Conservation (phyloP, 2,888 invertebrate genomes). For the Volucella zonaria region DNA sequence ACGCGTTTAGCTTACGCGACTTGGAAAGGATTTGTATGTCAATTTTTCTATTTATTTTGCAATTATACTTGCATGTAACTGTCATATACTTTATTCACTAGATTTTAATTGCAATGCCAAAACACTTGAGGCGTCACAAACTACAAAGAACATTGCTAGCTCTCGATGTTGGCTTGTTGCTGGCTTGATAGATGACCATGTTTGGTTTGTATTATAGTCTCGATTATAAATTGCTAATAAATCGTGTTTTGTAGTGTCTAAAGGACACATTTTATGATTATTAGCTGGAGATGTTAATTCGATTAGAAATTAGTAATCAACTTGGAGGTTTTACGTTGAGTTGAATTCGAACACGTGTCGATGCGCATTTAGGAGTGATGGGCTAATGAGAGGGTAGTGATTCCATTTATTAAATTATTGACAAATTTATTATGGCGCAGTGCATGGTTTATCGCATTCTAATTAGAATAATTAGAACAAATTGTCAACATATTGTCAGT, state of each 20-base stretch:
- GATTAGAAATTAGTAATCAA: slow-evolving; percentile 30
- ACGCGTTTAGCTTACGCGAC: background rate
- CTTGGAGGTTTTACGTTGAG: background rate
- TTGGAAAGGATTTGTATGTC: slow-evolving; percentile 47
- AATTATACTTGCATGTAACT: slow-evolving; percentile 51
- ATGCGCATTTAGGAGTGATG: slow-evolving; percentile 15
- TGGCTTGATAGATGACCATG: slow-evolving; percentile 47
- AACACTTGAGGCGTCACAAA: slow-evolving; percentile 60
- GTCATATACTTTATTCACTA: slow-evolving; percentile 66
- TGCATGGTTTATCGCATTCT: slow-evolving; percentile 15
- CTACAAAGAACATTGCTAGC: slow-evolving; percentile 14
- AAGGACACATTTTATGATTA: slow-evolving; percentile 64
- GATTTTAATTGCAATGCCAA: slow-evolving; percentile 62
- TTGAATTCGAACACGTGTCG: slow-evolving; percentile 30
- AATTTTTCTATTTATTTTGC: slow-evolving; percentile 21
- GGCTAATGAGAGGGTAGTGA: slow-evolving; percentile 38
- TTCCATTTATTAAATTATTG: slow-evolving; percentile 42
- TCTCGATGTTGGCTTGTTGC: slow-evolving; percentile 2
- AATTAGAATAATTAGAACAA: slow-evolving; percentile 55
- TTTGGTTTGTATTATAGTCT: slow-evolving; percentile 47
- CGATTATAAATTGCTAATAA: slow-evolving; percentile 33
- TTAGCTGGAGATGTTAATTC: slow-evolving; percentile 54
- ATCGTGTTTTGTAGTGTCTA: slow-evolving; percentile 47
- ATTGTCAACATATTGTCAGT: slow-evolving; percentile 1
- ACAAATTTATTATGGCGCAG: slow-evolving; percentile 30